Evolutionary conservation across 2,113 vertebrate genomes (phyloP).

Genomic region (Ancistrus triradiatus): DNA sequence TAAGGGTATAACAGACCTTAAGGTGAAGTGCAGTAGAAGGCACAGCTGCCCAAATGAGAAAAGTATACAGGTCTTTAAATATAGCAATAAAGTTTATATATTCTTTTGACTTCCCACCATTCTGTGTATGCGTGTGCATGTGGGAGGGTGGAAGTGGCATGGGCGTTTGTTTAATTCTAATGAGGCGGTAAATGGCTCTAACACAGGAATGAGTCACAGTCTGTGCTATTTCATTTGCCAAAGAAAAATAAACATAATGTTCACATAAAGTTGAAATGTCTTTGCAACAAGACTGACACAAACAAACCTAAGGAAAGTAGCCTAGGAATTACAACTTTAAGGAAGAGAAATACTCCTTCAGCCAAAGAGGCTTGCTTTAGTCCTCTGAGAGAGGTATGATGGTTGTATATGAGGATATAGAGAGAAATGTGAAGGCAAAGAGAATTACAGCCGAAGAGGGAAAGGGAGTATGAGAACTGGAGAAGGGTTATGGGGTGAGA

Average conservation of each 20-base stretch:
- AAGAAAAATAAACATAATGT: slow-evolving; percentile 30
- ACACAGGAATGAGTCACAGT: slow-evolving; percentile 30
- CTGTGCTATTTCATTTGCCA: slow-evolving; percentile 20
- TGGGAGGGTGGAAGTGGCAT: slow-evolving; percentile 1
- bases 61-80: slow-evolving; percentile 14
- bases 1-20: not conserved
- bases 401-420: slow-evolving; percentile 22
- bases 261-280: no score
- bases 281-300: not conserved
- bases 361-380: not conserved
- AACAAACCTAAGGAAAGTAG: not conserved
- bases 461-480: slow-evolving; percentile 20
- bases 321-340: slow-evolving; percentile 8
- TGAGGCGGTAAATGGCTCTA: slow-evolving; percentile 31
- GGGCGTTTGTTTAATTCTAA: slow-evolving; percentile 29
- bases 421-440: slow-evolving; percentile 10
- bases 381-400: slow-evolving; percentile 20
- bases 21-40: not conserved
- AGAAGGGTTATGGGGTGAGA: not conserved
- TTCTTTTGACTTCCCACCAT: slow-evolving; percentile 11
- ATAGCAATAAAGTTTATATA: not conserved
- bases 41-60: slow-evolving; percentile 16
- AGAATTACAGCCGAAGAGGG: slow-evolving; percentile 27
- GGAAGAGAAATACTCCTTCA: slow-evolving; percentile 8
- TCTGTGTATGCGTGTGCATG: not conserved